phyloP scores from a whole-genome alignment of 2,113 vertebrate genomes.

The Bubo scandiacus region DNA sequence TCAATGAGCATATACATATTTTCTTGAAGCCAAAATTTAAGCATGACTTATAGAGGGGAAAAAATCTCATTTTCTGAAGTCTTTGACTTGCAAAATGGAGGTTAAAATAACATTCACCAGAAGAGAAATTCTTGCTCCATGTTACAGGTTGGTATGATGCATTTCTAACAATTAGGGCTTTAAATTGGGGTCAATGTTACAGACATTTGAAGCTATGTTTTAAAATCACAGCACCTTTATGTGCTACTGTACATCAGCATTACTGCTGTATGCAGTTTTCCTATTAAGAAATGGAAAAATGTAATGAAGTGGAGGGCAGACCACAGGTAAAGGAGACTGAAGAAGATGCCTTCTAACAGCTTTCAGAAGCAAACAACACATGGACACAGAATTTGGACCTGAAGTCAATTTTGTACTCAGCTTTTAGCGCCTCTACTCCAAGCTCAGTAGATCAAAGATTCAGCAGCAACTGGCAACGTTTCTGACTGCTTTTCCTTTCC shows the following conservation, averaged over 20 bases:
- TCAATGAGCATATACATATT: not conserved
- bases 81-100: not conserved
- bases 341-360: not conserved
- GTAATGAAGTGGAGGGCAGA: not conserved
- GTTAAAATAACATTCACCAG: not conserved
- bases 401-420: not conserved
- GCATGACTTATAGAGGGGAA: not conserved
- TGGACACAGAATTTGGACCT: not conserved
- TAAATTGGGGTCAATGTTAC: not conserved
- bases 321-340: not conserved
- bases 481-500: not conserved
- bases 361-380: not conserved
- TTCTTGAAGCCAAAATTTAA: not conserved
- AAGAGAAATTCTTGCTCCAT: not conserved
- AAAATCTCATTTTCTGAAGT: not conserved
- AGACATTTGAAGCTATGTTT: not conserved
- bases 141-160: not conserved
- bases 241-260: not conserved
- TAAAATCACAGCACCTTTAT: not conserved
- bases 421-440: not conserved
- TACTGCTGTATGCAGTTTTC: not conserved
- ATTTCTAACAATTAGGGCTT: not conserved
- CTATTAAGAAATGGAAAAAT: not conserved
- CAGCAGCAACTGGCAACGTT: not conserved
- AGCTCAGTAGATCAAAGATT: not conserved